Conservation (phyloP, 2,888 invertebrate species). For the Ptychoptera contaminata region DNA sequence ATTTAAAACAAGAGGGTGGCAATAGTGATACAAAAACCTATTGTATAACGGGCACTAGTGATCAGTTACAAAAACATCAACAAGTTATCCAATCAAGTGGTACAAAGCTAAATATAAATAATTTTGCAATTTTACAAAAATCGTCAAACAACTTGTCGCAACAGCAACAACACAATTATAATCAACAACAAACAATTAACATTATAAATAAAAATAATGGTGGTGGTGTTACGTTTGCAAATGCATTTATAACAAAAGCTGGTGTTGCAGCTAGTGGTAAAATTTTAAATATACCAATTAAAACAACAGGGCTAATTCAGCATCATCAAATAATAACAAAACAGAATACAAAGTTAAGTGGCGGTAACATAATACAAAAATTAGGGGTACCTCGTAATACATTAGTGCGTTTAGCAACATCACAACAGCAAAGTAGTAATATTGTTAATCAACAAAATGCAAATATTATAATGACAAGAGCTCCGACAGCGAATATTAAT, state of each 20-base stretch:
- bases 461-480: background rate
- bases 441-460: background rate
- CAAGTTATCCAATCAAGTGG: background rate
- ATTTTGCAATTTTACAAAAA: too few species aligned
- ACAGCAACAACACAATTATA: slow-evolving; percentile 9
- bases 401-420: slow-evolving; percentile 6
- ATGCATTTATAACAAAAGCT: slow-evolving; percentile 22
- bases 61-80: too few species aligned
- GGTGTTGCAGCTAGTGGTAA: slow-evolving; percentile 3
- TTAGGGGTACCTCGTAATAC: too few species aligned
- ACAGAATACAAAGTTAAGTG: slow-evolving; percentile 1
- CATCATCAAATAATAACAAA: background rate
- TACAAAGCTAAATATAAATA: background rate
- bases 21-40: too few species aligned
- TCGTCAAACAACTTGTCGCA: slow-evolving; percentile 2
- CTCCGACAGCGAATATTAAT: background rate
- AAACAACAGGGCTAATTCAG: slow-evolving; percentile 5
- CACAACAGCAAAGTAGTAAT: slow-evolving; percentile 10
- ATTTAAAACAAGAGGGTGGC: slow-evolving; percentile 3
- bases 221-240: slow-evolving; percentile 4
- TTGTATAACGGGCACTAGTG: too few species aligned
- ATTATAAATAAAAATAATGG: slow-evolving; percentile 16
- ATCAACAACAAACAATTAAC: slow-evolving; percentile 19
- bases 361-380: background rate
- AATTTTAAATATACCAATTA: slow-evolving; percentile 11